A percentile compares a stretch with the other conserved stretches of the same genome.
Conservation (phyloP, 1,140 invertebrate species). For the Cardiocondyla obscurior region DNA sequence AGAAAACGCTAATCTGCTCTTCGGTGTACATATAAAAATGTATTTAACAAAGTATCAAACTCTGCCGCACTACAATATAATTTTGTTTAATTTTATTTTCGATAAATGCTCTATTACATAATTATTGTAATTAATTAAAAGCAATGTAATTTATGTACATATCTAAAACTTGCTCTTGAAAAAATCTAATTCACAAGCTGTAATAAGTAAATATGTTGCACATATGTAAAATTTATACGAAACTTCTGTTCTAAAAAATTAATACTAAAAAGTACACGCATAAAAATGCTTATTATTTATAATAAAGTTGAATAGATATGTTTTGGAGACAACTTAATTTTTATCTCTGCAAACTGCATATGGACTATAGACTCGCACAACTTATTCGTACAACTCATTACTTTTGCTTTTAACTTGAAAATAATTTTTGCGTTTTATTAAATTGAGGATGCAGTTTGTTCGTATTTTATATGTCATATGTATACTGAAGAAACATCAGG, state of each 20-base stretch:
- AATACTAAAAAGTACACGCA: slow-evolving; percentile 24
- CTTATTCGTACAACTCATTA: neutral
- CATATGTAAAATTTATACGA: slow-evolving; percentile 5
- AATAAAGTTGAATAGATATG: slow-evolving; percentile 14
- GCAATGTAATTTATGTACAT: neutral
- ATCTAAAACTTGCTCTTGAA: neutral
- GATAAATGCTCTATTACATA: neutral
- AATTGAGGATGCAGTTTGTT: slow-evolving; percentile 14
- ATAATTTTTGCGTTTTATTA: slow-evolving; percentile 21
- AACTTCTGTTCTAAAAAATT: neutral
- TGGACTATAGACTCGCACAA: too few species aligned
- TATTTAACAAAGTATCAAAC: neutral
- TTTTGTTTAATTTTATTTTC: neutral
- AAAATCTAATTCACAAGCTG: slow-evolving; percentile 24
- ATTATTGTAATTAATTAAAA: neutral
- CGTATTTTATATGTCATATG: neutral
- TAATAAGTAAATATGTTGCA: slow-evolving; percentile 13
- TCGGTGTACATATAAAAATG: too few species aligned
- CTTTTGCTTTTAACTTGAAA: slow-evolving; percentile 24
- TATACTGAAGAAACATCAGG: slow-evolving; percentile 5
- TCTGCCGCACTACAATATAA: slow-evolving; percentile 3
- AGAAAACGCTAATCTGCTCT: too few species aligned
- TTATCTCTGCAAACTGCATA: slow-evolving; percentile 27
- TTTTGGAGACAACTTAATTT: slow-evolving; percentile 20
- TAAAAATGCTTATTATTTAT: slow-evolving; percentile 43